Percentiles rank a stretch among this genome's conserved stretches.
Evolutionary conservation across 2,888 invertebrate species (phyloP).

Genomic region (Dasysyrphus albostriatus): DNA sequence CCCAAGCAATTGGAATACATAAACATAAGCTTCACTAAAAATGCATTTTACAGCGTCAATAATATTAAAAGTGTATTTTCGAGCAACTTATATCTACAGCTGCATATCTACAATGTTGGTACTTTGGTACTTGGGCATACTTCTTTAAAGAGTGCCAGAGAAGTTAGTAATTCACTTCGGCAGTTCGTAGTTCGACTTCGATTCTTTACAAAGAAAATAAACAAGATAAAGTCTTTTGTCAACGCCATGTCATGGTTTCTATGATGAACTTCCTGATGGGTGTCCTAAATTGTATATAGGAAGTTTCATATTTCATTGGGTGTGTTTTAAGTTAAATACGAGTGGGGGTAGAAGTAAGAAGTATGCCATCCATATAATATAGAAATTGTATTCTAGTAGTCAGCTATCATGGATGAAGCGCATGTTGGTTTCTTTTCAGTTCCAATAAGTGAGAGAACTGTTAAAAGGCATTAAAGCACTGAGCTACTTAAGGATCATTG

Average conservation of each 20-base stretch:
- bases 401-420: background rate
- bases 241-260: slow-evolving; percentile 33
- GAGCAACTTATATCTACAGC: background rate
- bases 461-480: slow-evolving; percentile 27
- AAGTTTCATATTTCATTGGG: slow-evolving; percentile 50
- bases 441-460: slow-evolving; percentile 45
- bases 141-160: background rate
- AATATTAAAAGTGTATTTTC: background rate
- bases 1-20: background rate
- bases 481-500: slow-evolving; percentile 38
- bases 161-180: slow-evolving; percentile 1
- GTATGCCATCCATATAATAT: background rate
- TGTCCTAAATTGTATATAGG: slow-evolving; percentile 43
- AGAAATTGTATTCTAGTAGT: background rate
- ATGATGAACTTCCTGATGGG: slow-evolving; percentile 58
- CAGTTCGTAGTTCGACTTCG: slow-evolving; percentile 4
- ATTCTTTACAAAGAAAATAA: slow-evolving; percentile 25
- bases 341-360: slow-evolving; percentile 1
- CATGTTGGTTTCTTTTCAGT: slow-evolving; percentile 24
- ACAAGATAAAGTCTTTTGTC: slow-evolving; percentile 5
- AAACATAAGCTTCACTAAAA: slow-evolving; percentile 41
- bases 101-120: background rate
- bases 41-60: slow-evolving; percentile 11
- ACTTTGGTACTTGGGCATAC: background rate
- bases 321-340: slow-evolving; percentile 9